Conservation (phyloP, 2,888 invertebrate genomes). For the Orthosia gracilis region DNA sequence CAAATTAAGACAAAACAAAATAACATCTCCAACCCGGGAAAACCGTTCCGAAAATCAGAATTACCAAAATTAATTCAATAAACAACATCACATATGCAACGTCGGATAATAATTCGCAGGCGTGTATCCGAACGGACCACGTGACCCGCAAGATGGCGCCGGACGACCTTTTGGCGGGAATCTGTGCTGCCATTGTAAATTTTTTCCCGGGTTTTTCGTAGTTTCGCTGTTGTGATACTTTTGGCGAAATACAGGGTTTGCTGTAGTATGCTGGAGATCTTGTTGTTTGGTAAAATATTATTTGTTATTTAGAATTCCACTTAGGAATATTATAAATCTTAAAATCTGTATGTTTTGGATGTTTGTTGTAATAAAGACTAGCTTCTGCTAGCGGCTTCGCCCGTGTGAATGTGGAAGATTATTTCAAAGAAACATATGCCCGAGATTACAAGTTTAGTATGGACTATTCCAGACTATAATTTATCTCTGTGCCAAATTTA, state of each 20-base stretch:
- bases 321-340: too few species aligned
- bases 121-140: conserved; percentile 84
- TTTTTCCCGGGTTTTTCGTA: conserved; percentile 20
- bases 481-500: too few species aligned
- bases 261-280: too few species aligned
- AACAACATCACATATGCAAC: conserved; percentile 90
- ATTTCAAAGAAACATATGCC: too few species aligned
- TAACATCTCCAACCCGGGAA: conserved; percentile 58
- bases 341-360: too few species aligned
- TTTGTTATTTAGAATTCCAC: too few species aligned
- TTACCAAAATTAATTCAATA: conserved; percentile 90
- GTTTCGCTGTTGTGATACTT: conserved; percentile 13
- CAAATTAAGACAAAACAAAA: conserved; percentile 69
- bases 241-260: background rate
- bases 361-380: too few species aligned
- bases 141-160: conserved; percentile 81
- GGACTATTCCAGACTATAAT: too few species aligned
- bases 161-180: conserved; percentile 86
- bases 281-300: too few species aligned
- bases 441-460: too few species aligned
- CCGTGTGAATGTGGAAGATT: too few species aligned
- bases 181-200: conserved; percentile 58
- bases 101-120: conserved; percentile 89
- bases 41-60: conserved; percentile 77
- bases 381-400: too few species aligned